These are phyloP conservation scores for Auanema freiburgensis DNA, from an alignment of 2,888 invertebrate species.

Conservation along the genomic window DNA sequence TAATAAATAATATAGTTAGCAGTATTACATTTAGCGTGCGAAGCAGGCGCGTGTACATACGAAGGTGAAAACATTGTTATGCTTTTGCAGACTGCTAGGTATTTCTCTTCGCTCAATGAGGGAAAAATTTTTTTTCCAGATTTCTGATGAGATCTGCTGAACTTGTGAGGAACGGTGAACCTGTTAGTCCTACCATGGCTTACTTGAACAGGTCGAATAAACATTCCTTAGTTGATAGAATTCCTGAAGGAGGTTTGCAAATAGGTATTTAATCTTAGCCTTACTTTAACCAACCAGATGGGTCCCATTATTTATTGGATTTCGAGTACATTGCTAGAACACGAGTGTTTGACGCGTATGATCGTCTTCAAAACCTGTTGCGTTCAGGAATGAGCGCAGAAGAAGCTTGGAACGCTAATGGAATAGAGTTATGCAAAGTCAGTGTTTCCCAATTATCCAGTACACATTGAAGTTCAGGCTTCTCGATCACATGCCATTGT, in stretches of 20 bases:
- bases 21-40: conserved; percentile 20
- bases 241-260: conserved; percentile 12
- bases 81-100: conserved; percentile 80
- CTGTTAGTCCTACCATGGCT: conserved; percentile 25
- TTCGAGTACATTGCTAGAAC: conserved; percentile 36
- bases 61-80: conserved; percentile 96
- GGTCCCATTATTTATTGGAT: conserved; percentile 17
- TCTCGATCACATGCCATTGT: conserved; percentile 33
- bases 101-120: not conserved
- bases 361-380: conserved; percentile 31
- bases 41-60: conserved; percentile 82
- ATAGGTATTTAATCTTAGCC: not conserved
- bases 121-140: conserved; percentile 64
- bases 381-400: conserved; percentile 22
- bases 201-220: conserved; percentile 16
- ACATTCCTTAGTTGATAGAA: conserved; percentile 9
- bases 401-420: conserved; percentile 47
- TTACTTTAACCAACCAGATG: conserved; percentile 2
- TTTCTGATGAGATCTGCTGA: conserved; percentile 70
- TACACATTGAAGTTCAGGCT: conserved; percentile 21
- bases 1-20: not conserved
- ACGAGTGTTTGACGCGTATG: conserved; percentile 33
- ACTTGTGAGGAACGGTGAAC: conserved; percentile 38
- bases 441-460: not conserved
- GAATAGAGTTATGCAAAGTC: conserved; percentile 46